Evolutionary conservation across 2,888 invertebrate genomes (phyloP).

Genomic region (Drosophila neotestacea): DNA sequence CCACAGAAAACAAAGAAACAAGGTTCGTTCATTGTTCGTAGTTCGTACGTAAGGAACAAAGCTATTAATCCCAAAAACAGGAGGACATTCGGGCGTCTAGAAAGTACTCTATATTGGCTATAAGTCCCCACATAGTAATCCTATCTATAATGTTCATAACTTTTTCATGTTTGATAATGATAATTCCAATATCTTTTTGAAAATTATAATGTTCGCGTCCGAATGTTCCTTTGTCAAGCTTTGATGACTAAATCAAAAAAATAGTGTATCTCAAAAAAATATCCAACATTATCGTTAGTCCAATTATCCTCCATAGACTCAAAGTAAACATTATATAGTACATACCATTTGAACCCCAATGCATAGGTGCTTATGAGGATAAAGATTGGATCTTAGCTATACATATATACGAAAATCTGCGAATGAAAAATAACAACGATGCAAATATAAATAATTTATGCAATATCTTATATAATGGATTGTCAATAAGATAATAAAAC

Average conservation of each 20-base stretch:
- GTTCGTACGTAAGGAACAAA: slow-evolving; percentile 7
- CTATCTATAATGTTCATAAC: neutral
- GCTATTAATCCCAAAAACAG: neutral
- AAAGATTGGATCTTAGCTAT: slow-evolving; percentile 24
- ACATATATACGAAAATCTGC: slow-evolving; percentile 12
- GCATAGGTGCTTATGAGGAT: slow-evolving; percentile 46
- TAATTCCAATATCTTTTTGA: neutral
- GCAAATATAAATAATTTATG: slow-evolving; percentile 28
- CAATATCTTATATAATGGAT: slow-evolving; percentile 6
- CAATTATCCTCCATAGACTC: slow-evolving; percentile 52
- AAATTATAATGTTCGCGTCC: neutral
- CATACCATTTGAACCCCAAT: slow-evolving; percentile 23
- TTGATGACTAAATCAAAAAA: slow-evolving; percentile 37
- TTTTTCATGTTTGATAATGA: slow-evolving; percentile 3
- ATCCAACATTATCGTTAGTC: slow-evolving; percentile 42
- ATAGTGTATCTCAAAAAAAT: slow-evolving; percentile 33
- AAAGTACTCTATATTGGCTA: neutral
- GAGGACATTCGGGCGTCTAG: neutral
- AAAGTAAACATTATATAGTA: slow-evolving; percentile 6
- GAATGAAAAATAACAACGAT: slow-evolving; percentile 33
- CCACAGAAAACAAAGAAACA: neutral
- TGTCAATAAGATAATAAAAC: neutral
- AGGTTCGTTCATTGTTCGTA: slow-evolving; percentile 33
- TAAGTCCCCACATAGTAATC: neutral
- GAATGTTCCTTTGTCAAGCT: slow-evolving; percentile 22